These are phyloP conservation scores for Caenorhabditis sp. DNA, from an alignment of 2,888 invertebrate species.

Conservation along the genomic window DNA sequence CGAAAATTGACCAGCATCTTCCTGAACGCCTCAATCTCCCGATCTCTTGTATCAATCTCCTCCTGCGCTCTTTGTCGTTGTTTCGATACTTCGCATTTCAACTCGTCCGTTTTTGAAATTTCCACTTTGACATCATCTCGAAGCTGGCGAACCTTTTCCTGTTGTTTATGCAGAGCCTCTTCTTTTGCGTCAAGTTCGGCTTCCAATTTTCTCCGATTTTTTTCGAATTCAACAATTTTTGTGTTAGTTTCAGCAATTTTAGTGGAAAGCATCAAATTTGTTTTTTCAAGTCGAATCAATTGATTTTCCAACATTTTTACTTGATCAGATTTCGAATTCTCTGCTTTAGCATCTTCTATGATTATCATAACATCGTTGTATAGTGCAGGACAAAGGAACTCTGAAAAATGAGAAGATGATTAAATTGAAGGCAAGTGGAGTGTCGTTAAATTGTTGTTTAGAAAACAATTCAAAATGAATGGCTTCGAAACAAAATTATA, in stretches of 20 bases:
- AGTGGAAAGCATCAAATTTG: too few relatives aligned
- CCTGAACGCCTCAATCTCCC: constrained; percentile 32
- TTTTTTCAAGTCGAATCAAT: constrained; percentile 11
- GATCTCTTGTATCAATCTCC: constrained; percentile 29
- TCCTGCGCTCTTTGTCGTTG: constrained; percentile 26
- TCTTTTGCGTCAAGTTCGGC: constrained; percentile 13
- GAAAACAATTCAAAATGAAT: too few relatives aligned
- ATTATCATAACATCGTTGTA: constrained; percentile 16
- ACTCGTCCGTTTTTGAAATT: constrained; percentile 13
- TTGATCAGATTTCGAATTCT: constrained; percentile 23
- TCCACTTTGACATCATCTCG: constrained; percentile 21
- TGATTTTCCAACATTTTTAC: constrained; percentile 19
- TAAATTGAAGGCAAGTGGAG: background rate
- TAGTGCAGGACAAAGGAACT: constrained; percentile 24
- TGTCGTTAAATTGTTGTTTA: too few relatives aligned
- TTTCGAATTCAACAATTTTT: constrained; percentile 5
- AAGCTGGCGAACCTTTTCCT: constrained; percentile 6
- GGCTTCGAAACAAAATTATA: too few relatives aligned
- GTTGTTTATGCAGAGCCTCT: constrained; percentile 8
- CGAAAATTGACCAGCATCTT: constrained; percentile 35
- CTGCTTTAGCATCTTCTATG: constrained; percentile 20
- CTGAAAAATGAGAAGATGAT: constrained; percentile 5
- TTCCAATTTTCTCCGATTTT: constrained; percentile 23
- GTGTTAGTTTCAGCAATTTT: too few relatives aligned
- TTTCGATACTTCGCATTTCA: constrained; percentile 26